Evolutionary conservation across 2,797 vertebrate genomes (phyloP).

Genomic region (Hapalemur alaotrensis): DNA sequence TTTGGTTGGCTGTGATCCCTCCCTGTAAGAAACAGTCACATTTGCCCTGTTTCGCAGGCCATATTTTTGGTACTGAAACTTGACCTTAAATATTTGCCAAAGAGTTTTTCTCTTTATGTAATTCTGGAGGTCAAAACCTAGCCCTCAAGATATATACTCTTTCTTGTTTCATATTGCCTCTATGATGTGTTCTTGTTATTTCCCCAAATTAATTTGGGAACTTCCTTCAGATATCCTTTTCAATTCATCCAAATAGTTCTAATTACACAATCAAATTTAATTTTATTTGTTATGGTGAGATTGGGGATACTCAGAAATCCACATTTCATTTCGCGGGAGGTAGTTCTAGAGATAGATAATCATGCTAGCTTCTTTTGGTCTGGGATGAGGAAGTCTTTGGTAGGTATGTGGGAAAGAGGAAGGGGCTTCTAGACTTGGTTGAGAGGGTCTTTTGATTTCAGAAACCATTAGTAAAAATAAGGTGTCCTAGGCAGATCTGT

Average conservation of each 20-base stretch:
- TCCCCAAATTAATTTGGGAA: not conserved
- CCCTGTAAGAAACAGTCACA: not conserved
- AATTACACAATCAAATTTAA: not conserved
- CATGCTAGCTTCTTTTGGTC: not conserved
- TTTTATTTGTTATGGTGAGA: not conserved
- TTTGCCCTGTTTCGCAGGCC: conserved; percentile 9
- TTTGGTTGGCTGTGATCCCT: conserved; percentile 53
- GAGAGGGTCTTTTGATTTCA: not conserved
- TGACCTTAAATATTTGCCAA: conserved; percentile 28
- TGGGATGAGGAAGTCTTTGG: not conserved
- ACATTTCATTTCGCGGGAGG: not conserved
- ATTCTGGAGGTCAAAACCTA: not conserved
- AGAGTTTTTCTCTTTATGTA: not conserved
- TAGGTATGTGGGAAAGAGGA: not conserved
- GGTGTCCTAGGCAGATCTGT: not conserved
- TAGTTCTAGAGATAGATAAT: conserved; percentile 17
- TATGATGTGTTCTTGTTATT: not conserved
- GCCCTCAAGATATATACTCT: not conserved
- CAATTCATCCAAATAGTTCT: not conserved
- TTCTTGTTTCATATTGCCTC: not conserved
- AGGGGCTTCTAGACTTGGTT: not conserved
- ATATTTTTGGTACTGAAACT: conserved; percentile 47
- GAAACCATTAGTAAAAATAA: not conserved
- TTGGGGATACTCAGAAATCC: not conserved
- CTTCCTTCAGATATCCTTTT: conserved; percentile 3